Conservation (phyloP, 2,888 invertebrate species). For the Molorchus minor region DNA sequence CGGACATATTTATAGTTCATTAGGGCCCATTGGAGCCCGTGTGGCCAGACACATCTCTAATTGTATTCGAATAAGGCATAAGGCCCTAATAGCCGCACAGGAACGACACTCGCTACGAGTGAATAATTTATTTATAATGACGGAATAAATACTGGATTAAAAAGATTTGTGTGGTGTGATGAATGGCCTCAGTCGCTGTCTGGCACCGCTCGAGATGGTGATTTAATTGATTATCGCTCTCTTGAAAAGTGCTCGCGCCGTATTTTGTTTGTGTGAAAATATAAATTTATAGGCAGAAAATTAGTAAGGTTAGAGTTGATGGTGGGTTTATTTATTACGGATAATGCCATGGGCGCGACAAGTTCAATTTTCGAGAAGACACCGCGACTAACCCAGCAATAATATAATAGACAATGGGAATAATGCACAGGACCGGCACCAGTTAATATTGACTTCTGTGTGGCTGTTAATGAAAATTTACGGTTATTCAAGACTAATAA, state of each 20-base stretch:
- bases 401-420: too few relatives aligned
- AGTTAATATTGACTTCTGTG: too few relatives aligned
- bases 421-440: too few relatives aligned
- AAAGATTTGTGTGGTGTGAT: constrained; percentile 63
- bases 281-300: constrained; percentile 62
- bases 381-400: too few relatives aligned
- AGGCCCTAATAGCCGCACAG: constrained; percentile 61
- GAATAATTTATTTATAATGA: constrained; percentile 64
- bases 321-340: too few relatives aligned
- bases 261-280: constrained; percentile 57
- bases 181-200: constrained; percentile 54
- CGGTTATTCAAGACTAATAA: too few relatives aligned
- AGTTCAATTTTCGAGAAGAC: too few relatives aligned
- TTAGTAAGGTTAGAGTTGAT: constrained; percentile 56
- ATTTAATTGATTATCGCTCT: constrained; percentile 55
- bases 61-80: constrained; percentile 63
- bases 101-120: constrained; percentile 56
- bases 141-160: constrained; percentile 63
- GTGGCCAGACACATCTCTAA: constrained; percentile 63
- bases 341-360: too few relatives aligned
- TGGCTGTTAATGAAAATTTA: too few relatives aligned
- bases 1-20: constrained; percentile 63
- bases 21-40: constrained; percentile 60
- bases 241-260: constrained; percentile 34
- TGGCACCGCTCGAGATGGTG: constrained; percentile 38